phyloP scores from a whole-genome alignment of 2,797 vertebrate genomes.

The Hippopotamyrus pictus region DNA sequence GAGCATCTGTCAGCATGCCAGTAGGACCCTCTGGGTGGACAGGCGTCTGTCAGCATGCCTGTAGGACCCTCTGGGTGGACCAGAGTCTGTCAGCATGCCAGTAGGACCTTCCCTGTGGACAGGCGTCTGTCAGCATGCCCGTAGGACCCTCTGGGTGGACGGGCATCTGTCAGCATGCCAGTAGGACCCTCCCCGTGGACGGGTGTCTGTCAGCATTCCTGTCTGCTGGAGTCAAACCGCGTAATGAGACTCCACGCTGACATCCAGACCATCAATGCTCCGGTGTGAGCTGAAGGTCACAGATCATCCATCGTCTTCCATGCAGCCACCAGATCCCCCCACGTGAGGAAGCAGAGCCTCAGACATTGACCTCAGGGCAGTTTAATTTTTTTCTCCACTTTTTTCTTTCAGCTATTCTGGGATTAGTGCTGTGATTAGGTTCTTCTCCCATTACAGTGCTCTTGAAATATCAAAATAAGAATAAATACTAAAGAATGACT shows the following conservation, averaged over 20 bases:
- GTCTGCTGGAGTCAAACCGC: background rate
- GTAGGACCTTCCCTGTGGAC: background rate
- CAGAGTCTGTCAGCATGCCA: background rate
- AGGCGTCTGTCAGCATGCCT: too few relatives aligned
- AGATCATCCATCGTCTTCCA: background rate
- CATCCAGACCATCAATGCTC: background rate
- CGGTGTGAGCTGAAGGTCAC: background rate
- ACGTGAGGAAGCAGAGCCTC: background rate
- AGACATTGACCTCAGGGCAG: background rate
- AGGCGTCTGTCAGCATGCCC: background rate
- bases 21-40: too few relatives aligned
- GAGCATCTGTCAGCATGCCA: background rate
- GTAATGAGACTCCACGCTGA: background rate
- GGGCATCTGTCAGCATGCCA: too few relatives aligned
- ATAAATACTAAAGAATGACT: background rate
- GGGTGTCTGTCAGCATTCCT: background rate
- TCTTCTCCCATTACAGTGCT: background rate
- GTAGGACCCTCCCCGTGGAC: background rate
- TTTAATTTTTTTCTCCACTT: background rate
- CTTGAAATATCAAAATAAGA: background rate
- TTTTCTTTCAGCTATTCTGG: background rate
- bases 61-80: too few relatives aligned
- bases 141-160: background rate
- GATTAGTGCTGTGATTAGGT: background rate
- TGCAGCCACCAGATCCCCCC: background rate